Conservation (phyloP, 2,888 invertebrate species). For the Athetis lepigone region DNA sequence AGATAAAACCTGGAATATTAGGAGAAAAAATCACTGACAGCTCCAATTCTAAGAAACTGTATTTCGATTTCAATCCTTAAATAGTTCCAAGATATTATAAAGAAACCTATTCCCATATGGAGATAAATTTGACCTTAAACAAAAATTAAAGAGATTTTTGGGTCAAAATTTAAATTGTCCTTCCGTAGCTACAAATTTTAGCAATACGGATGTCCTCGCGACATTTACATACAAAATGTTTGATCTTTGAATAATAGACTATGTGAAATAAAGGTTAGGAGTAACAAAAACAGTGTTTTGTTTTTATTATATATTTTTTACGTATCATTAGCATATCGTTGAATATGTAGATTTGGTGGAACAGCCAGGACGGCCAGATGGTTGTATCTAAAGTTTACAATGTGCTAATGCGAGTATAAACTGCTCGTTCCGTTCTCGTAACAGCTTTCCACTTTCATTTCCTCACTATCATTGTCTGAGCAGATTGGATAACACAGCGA, state of each 20-base stretch:
- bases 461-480: constrained; percentile 88
- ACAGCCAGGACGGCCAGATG: constrained; percentile 34
- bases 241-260: constrained; percentile 55
- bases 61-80: not conserved
- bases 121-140: constrained; percentile 2
- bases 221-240: constrained; percentile 58
- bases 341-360: constrained; percentile 53
- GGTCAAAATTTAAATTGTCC: constrained; percentile 36
- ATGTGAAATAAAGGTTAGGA: constrained; percentile 49
- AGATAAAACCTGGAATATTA: constrained; percentile 1
- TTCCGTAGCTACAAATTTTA: constrained; percentile 27
- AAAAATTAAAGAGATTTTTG: constrained; percentile 18
- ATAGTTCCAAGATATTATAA: not conserved
- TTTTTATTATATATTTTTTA: constrained; percentile 31
- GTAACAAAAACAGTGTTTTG: constrained; percentile 37
- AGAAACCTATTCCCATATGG: not conserved
- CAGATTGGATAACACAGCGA: constrained; percentile 86
- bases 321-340: constrained; percentile 40
- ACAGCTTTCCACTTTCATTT: constrained; percentile 88
- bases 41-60: not conserved
- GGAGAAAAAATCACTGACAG: not conserved
- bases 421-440: constrained; percentile 81
- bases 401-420: constrained; percentile 71
- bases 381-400: constrained; percentile 38
- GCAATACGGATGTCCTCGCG: constrained; percentile 42